Base-by-base conservation (phyloP, 2,113 vertebrate species). In the Saimiri boliviensis region DNA sequence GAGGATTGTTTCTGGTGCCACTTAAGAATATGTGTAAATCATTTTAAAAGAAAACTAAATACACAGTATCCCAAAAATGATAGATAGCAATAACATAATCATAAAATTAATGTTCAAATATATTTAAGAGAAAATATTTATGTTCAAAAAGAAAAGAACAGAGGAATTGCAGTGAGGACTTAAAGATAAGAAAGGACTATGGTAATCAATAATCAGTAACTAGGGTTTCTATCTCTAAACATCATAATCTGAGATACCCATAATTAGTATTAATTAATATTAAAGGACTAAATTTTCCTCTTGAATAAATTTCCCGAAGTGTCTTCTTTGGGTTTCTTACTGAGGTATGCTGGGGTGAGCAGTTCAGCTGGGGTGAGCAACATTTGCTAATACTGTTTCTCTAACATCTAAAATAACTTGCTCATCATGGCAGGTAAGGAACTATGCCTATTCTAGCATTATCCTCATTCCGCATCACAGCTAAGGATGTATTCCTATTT, bases 191-290 rank as follows among this genome's bases (percentile, higher is more conserved):
- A 86, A 58, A 93, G 79, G 10, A 83, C 54, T 58, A 27, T 37
- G 25, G 4, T 74, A 87, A 88, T 85, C 54, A 89, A 49, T 87
- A 91, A 88, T 85, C 68, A 81, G 8, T 83, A 83, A 83, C 63
- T 94, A 94, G 35, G 91, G 9, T 3, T 73, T 95, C 37, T 89
- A 49, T 63, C 16, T 54, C 49, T 21, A 60, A 54, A 16, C 56
- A 85, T 70, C 30, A 40, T 79, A 89, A 83, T 60, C 11, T 52
- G 63, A 95, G n/a, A 58, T 79, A 84, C 30, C 56, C 23, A 58
- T 58, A 90, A 90, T 94, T 97, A 91, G 1, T 68, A 97, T 85
- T 85, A 87, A 52, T 76, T 96, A 95, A 93, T 58, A 82, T 88
- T 85, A 85, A 91, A 91, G 94, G 37, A 58, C 19, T 70, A 27